These are phyloP conservation scores for Alexandromys fortis DNA, from an alignment of 2,113 vertebrate species.

Conservation along the genomic window DNA sequence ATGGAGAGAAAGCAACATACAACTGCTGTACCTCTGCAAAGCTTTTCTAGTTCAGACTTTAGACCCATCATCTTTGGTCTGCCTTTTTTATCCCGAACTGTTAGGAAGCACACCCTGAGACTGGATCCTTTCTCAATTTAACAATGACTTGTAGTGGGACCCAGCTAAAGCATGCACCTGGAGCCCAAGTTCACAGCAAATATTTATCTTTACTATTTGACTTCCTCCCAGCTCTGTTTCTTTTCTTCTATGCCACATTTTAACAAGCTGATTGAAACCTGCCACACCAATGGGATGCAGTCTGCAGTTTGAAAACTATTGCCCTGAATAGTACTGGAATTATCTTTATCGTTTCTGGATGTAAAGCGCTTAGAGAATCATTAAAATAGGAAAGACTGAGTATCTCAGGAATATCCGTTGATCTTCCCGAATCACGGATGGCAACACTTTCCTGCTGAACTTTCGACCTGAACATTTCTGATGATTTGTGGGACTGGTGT, in stretches of 20 bases:
- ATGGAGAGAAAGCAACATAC: background rate
- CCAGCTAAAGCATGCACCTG: background rate
- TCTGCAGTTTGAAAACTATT: slow-evolving; percentile 27
- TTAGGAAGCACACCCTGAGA: background rate
- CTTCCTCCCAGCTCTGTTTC: background rate
- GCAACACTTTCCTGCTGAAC: slow-evolving; percentile 39
- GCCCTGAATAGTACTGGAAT: background rate
- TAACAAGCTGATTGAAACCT: background rate
- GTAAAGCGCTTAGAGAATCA: slow-evolving; percentile 26
- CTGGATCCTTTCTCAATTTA: background rate
- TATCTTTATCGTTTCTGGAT: slow-evolving; percentile 45
- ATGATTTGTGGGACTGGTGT: slow-evolving; percentile 65
- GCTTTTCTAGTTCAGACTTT: background rate
- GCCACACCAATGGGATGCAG: background rate
- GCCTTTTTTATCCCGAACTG: background rate
- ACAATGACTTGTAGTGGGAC: background rate
- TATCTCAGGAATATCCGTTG: background rate
- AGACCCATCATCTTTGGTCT: background rate
- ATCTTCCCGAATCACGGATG: slow-evolving; percentile 31
- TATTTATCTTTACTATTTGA: background rate
- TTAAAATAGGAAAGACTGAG: slow-evolving; percentile 37
- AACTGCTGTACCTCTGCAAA: background rate
- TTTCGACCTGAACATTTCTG: slow-evolving; percentile 58
- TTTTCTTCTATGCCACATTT: background rate
- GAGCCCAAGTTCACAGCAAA: background rate